Percentiles rank a stretch among this genome's conserved stretches.
Conservation (phyloP, 2,888 invertebrate genomes). For the Eledone cirrhosa region DNA sequence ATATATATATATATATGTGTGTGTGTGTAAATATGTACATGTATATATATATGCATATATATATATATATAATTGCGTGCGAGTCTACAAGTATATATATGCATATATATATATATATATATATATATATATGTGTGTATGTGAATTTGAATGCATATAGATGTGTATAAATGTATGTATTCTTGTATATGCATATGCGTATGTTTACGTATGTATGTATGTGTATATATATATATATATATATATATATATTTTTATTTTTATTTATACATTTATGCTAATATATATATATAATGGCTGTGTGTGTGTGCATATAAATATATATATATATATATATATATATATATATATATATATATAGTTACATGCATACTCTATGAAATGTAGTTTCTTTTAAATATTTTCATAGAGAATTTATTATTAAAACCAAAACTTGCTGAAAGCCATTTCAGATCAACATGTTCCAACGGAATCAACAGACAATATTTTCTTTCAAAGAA, state of each 20-base stretch:
- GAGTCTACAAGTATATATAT: background rate
- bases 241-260: background rate
- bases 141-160: background rate
- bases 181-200: background rate
- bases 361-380: background rate
- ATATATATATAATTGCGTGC: background rate
- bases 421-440: too few relatives aligned
- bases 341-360: background rate
- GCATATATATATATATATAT: background rate
- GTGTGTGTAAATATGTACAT: background rate
- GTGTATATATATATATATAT: background rate
- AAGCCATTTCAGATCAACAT: too few relatives aligned
- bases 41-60: background rate
- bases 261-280: background rate
- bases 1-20: slow-evolving; percentile 1
- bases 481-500: too few relatives aligned
- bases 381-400: too few relatives aligned
- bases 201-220: background rate
- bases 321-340: background rate
- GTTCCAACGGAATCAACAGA: too few relatives aligned
- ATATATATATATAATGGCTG: background rate
- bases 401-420: too few relatives aligned
- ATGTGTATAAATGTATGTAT: background rate
- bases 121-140: background rate
- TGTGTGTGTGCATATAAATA: too few relatives aligned